Base-by-base conservation (phyloP, 92 coral and sea anemone genomes). In the Zoanthus sociatus region DNA sequence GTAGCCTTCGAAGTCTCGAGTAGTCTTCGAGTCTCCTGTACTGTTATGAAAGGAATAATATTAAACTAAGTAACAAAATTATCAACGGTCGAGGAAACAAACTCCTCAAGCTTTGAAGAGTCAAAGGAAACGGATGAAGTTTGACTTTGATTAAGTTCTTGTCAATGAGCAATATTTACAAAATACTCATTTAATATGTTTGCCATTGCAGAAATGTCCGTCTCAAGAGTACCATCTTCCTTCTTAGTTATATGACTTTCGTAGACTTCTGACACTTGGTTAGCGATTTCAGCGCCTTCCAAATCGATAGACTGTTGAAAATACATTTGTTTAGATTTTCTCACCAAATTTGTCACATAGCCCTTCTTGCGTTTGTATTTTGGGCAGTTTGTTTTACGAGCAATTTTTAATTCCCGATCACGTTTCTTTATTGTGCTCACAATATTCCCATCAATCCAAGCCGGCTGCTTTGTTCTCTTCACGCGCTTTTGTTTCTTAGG, bases 181-280 rank as follows among this genome's bases (percentile, higher is more conserved):
- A 90, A 90, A 78, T 45, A 84, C 37, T 77, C 86, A 42, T 89
- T 89, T 17, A 84, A 77, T 89, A 84, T 89, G 78, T 84, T 89
- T 51, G 87, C 78, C 92, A 89, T 85, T 55, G 78, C 92, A 48
- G 32, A 20, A 10, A 76, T 72, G 64, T 89, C 82, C 85, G 68
- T 89, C 46, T 63, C 89, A 15, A 67, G 30, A 67, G 76, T 67
- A 51, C 88, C 84, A 84, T 26, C 26, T 26, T 26, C 26, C 26
- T 26, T 26, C 26, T 89, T 56, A 61, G 77, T 89, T 60, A 89
- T 30, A 17, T 56, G 17, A 21, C 5, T n/a, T 73, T 84, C 6
- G 71, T 84, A 18, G 84, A 78, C 89, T 89, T 89, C 75, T 84
- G 86, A 17, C 83, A 18, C 77, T 84, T 77, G 48, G 86, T 86